phyloP scores from a whole-genome alignment of 2,888 invertebrate species.

The Trichopoda pennipes region DNA sequence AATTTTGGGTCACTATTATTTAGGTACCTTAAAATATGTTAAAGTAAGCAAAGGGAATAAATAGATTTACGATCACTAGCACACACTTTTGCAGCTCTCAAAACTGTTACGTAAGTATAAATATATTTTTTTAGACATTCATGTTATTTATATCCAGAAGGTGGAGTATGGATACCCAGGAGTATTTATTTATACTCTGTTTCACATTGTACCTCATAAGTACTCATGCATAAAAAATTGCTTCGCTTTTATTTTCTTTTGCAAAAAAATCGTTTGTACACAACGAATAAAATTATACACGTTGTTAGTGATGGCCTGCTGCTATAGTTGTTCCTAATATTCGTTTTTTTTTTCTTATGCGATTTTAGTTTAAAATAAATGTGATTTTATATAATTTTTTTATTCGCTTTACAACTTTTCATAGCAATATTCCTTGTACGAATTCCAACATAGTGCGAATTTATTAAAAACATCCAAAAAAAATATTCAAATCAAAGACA shows the following conservation, averaged over 20 bases:
- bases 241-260: slow-evolving; percentile 50
- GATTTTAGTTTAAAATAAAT: slow-evolving; percentile 43
- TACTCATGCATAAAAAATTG: slow-evolving; percentile 53
- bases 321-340: slow-evolving; percentile 8
- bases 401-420: neutral
- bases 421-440: neutral
- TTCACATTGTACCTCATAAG: slow-evolving; percentile 36
- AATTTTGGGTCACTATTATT: too few species aligned
- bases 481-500: too few species aligned
- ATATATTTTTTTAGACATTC: neutral
- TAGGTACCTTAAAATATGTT: too few species aligned
- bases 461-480: too few species aligned
- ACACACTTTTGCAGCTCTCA: neutral
- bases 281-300: slow-evolving; percentile 3
- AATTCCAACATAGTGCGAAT: too few species aligned
- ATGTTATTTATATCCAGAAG: slow-evolving; percentile 38
- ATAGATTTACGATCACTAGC: too few species aligned
- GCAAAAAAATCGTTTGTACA: slow-evolving; percentile 28
- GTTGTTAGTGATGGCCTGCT: slow-evolving; percentile 6
- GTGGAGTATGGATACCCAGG: slow-evolving; percentile 40
- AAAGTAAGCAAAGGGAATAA: too few species aligned
- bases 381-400: neutral
- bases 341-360: slow-evolving; percentile 44
- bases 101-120: neutral
- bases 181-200: slow-evolving; percentile 56